phyloP scores from a whole-genome alignment of 2,888 invertebrate species.

The Philereme transversata region DNA sequence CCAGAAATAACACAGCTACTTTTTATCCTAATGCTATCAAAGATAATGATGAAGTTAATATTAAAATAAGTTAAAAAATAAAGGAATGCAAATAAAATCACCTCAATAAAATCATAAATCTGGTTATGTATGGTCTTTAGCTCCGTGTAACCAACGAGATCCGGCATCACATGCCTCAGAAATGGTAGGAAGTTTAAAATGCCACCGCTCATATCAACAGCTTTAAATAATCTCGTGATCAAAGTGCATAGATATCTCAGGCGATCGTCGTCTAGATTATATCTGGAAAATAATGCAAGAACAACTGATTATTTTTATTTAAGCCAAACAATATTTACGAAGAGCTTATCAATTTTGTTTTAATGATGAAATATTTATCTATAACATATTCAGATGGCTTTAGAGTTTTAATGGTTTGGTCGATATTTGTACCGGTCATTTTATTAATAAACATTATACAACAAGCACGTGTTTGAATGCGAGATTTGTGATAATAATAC shows the following conservation, averaged over 20 bases:
- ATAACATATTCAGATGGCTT: conserved; percentile 2
- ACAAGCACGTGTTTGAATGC: background rate
- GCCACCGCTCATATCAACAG: conserved; percentile 88
- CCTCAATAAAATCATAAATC: conserved; percentile 83
- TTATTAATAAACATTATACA: background rate
- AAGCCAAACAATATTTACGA: background rate
- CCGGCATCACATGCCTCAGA: conserved; percentile 86
- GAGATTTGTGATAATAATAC: too few relatives aligned
- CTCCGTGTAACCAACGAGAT: conserved; percentile 85
- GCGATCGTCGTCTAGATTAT: conserved; percentile 83
- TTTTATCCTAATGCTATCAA: too few relatives aligned
- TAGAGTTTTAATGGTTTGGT: background rate
- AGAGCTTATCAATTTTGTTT: conserved; percentile 28
- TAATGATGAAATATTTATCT: conserved; percentile 28
- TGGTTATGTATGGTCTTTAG: conserved; percentile 74
- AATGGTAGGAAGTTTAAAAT: conserved; percentile 88
- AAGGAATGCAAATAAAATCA: conserved; percentile 42
- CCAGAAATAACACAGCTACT: too few relatives aligned
- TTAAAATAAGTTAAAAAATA: background rate
- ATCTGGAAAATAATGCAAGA: conserved; percentile 58
- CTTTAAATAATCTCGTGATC: conserved; percentile 85
- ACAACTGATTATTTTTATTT: background rate
- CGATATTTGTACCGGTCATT: background rate
- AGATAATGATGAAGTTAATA: background rate
- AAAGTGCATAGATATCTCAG: conserved; percentile 80